phyloP scores from a whole-genome alignment of 2,797 vertebrate genomes.

The Mus spretus region DNA sequence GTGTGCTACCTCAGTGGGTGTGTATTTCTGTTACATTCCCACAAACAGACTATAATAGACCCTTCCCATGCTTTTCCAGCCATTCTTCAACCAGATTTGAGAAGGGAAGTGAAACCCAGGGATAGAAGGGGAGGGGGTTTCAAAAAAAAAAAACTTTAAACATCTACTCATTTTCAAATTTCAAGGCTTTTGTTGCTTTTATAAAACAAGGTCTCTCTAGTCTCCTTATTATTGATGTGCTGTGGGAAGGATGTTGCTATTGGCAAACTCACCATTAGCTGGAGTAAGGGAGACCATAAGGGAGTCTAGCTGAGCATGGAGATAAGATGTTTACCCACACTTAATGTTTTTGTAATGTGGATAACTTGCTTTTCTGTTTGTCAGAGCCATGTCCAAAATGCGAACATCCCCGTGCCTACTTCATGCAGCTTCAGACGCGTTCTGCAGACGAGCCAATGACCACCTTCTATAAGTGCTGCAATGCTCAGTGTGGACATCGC shows the following conservation, averaged over 20 bases:
- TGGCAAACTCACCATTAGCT: not conserved
- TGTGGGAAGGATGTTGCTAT: not conserved
- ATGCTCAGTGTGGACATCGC: slow-evolving; percentile 93
- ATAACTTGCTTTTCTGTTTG: slow-evolving; percentile 61
- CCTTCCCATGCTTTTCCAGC: not conserved
- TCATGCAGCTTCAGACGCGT: slow-evolving; percentile 99
- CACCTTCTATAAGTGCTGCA: slow-evolving; percentile 99
- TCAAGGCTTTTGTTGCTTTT: not conserved
- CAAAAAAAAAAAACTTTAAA: not conserved
- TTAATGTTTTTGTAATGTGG: not conserved
- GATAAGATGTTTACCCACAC: not conserved
- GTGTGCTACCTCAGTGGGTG: not conserved
- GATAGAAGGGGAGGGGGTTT: not conserved
- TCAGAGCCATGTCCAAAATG: slow-evolving; percentile 97
- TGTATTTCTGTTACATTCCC: not conserved
- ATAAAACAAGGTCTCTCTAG: not conserved
- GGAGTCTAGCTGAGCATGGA: not conserved
- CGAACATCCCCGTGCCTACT: slow-evolving; percentile 96
- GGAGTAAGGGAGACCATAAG: too few species aligned
- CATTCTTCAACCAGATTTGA: not conserved
- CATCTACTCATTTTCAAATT: not conserved
- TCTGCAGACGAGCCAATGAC: slow-evolving; percentile 99
- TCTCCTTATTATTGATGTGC: not conserved
- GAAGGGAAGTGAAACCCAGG: not conserved
- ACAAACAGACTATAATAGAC: not conserved